A percentile compares a stretch with the other conserved stretches of the same genome.
Evolutionary conservation across 2,888 invertebrate genomes (phyloP).

Genomic region (Chromoteleia sp.): DNA sequence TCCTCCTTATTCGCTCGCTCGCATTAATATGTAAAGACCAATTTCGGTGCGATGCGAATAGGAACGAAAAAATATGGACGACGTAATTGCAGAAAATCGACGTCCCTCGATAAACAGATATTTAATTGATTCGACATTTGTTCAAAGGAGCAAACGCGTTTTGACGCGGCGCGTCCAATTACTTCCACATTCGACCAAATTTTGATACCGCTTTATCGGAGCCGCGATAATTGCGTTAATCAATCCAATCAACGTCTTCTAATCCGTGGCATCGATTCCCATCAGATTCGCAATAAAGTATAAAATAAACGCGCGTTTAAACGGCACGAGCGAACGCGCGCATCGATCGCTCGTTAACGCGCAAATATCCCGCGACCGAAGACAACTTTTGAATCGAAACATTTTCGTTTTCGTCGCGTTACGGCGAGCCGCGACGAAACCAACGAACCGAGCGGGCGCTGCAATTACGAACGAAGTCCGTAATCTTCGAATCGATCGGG

Average conservation of each 20-base stretch:
- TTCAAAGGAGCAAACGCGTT: background rate
- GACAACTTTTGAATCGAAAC: background rate
- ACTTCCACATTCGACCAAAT: slow-evolving; percentile 15
- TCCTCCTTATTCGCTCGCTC: background rate
- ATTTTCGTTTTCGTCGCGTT: background rate
- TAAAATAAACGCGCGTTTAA: slow-evolving; percentile 1
- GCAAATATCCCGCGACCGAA: slow-evolving; percentile 7
- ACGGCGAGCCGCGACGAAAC: background rate
- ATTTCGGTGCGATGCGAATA: background rate
- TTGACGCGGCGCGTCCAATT: background rate
- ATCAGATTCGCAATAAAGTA: slow-evolving; percentile 18
- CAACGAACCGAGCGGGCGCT: background rate
- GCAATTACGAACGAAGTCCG: slow-evolving; percentile 21
- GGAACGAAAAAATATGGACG: background rate
- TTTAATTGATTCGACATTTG: slow-evolving; percentile 1
- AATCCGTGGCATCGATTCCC: slow-evolving; percentile 13
- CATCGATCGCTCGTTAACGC: slow-evolving; percentile 3
- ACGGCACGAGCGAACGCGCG: background rate
- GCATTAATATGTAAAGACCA: slow-evolving; percentile 6
- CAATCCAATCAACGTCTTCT: slow-evolving; percentile 32
- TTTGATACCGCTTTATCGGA: slow-evolving; percentile 8
- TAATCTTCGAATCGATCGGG: slow-evolving; percentile 32
- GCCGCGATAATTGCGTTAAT: slow-evolving; percentile 26
- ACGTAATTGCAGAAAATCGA: slow-evolving; percentile 17
- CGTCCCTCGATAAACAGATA: background rate